Evolutionary conservation across 2,113 vertebrate genomes (phyloP).

Genomic region (Elachura formosa): DNA sequence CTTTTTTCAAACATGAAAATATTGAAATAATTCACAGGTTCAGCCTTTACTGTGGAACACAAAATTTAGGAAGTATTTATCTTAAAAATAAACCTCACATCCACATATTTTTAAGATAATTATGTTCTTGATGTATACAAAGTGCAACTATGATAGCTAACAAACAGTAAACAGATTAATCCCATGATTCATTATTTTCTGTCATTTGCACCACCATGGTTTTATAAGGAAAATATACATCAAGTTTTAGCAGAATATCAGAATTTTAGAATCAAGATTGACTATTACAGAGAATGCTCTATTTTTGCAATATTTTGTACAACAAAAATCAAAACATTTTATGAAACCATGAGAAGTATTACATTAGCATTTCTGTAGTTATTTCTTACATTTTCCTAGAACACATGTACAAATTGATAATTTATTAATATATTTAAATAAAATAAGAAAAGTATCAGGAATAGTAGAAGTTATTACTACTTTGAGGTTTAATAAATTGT

Average conservation of each 20-base stretch:
- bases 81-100: not conserved
- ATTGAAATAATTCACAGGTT: not conserved
- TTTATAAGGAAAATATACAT: not conserved
- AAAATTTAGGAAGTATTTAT: not conserved
- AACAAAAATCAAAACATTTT: not conserved
- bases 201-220: not conserved
- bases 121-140: not conserved
- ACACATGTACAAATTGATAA: not conserved
- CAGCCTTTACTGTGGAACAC: not conserved
- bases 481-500: not conserved
- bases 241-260: not conserved
- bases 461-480: not conserved
- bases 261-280: not conserved
- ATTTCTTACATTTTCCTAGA: not conserved
- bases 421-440: not conserved
- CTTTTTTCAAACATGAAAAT: not conserved
- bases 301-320: not conserved
- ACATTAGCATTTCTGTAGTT: not conserved
- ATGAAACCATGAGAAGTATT: not conserved
- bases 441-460: not conserved
- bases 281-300: not conserved
- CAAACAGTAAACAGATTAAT: not conserved
- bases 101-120: not conserved
- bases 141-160: not conserved
- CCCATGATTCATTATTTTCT: not conserved